Base-by-base conservation (phyloP, 2,113 vertebrate genomes). In the Rhea pennata region DNA sequence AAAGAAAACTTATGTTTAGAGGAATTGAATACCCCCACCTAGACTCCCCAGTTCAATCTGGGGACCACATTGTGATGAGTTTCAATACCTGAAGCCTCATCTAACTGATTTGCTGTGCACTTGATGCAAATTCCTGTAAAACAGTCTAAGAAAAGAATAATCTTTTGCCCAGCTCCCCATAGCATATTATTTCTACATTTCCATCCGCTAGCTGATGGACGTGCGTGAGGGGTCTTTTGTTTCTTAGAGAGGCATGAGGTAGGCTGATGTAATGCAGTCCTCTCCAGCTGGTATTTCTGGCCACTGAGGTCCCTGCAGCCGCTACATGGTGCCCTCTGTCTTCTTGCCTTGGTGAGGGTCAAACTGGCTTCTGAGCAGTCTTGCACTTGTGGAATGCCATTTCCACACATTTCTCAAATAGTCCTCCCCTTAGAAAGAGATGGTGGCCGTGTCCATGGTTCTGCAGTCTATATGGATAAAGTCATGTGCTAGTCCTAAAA, bases 91-190 rank as follows among this genome's bases (percentile, higher is more conserved):
- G 84, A 86, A 72, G 71, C 54, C 77, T 94, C 6, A 1, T 91
- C 65, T 91, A 78, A 80, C 64, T 93, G 64, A 93, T 96, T 80
- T 44, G 80, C 46, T 94, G 71, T 88, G 95, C 82, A 75, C 72
- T 80, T 69, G 69, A 95, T 94, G 87, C 89, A 97, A 96, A 96
- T 95, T 93, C 69, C 81, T 90, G 72, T 74, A 94, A 91, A 93
- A 58, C 15, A 84, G 10, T 2, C 5, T 76, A 66, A 89, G 81
- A 79, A 92, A 80, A 93, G 82, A 91, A 61, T 31, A 78, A 86
- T 61, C 61, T 56, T 56, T 94, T 73, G 65, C 2, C 12, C 42
- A 29, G 72, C 83, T 81, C 64, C 88, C 92, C 40, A 70, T 3
- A 26, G 75, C 0, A 0, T n/a, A 6, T 73, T 67, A 54, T 83